Base-by-base conservation (phyloP, 2,888 invertebrate genomes). In the Acholoe squamosa region DNA sequence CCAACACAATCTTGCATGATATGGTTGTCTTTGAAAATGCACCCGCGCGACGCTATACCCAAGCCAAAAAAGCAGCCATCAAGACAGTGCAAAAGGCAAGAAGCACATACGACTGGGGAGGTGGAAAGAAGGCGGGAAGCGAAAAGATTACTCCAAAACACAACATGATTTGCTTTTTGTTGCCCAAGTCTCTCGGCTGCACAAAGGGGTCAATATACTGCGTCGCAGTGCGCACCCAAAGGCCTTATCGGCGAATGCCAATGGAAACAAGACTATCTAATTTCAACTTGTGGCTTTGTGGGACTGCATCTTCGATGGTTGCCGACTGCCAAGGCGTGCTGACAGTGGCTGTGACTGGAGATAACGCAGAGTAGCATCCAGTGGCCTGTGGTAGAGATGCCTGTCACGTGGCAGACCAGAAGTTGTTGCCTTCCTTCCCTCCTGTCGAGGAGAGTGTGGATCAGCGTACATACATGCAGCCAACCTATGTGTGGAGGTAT, bases 221-320 rank as follows among this genome's bases (percentile, higher is more conserved):
- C 80, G 43, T 43, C 80, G 22, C 43, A 19, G 16, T 33, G n/a
- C 43, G 34, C 80, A 33, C 80, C 80, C 80, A 80, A 33, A 80
- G 43, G 80, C 43, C 34, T 33, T 43, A 43, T 33, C 80, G 80
- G 80, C 43, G 80, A 43, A 43, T 80, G 80, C 80, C 80, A 80
- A 80, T 43, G 80, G 43, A 80, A 80, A 80, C 80, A 80, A 25
- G 34, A 43, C 80, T 80, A 80, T 80, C 80, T 34, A 43, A 80
- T 80, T 80, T 80, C 80, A 80, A 80, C 80, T 80, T 80, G 80
- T 80, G 43, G 80, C 80, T 80, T 80, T 80, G 80, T 43, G 14
- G 80, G 19, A 22, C 31, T 76, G 16, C 43, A 12, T 80, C 34
- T 33, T 34, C 80, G 34, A 16, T 43, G 33, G 34, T 33, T 34